These are phyloP conservation scores for Hypena proboscidalis DNA, from an alignment of 2,888 invertebrate species.

Conservation along the genomic window DNA sequence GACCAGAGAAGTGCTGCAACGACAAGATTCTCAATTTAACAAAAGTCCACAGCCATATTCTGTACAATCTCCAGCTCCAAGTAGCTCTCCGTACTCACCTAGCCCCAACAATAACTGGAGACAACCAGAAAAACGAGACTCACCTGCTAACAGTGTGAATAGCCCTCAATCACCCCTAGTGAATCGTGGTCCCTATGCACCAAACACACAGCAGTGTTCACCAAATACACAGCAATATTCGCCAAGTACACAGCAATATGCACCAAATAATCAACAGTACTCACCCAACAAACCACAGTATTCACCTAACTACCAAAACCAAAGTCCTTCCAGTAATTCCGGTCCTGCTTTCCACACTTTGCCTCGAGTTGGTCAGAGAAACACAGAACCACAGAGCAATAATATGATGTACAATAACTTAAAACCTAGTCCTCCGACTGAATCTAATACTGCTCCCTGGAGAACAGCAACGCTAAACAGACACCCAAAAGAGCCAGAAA, in stretches of 20 bases:
- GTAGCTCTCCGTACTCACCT: constrained; percentile 70
- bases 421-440: constrained; percentile 54
- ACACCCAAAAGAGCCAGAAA: constrained; percentile 61
- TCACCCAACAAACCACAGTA: constrained; percentile 60
- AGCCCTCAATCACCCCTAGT: constrained; percentile 51
- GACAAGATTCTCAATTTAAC: constrained; percentile 82
- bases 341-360: constrained; percentile 69
- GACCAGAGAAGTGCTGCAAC: constrained; percentile 71
- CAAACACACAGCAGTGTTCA: constrained; percentile 64
- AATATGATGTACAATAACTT: constrained; percentile 62
- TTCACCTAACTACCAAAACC: constrained; percentile 60
- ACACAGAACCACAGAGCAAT: constrained; percentile 61
- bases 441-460: constrained; percentile 69
- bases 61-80: constrained; percentile 65
- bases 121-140: constrained; percentile 77
- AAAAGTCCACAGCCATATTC: constrained; percentile 79
- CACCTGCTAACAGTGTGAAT: constrained; percentile 55
- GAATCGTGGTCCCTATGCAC: constrained; percentile 55
- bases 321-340: constrained; percentile 54
- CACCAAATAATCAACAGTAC: constrained; percentile 64
- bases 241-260: constrained; percentile 54
- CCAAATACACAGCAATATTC: constrained; percentile 58
- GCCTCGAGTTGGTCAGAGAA: constrained; percentile 67
- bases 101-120: constrained; percentile 78
- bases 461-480: constrained; percentile 71